Conservation (phyloP, 2,113 vertebrate genomes). For the Hystrix brachyura region DNA sequence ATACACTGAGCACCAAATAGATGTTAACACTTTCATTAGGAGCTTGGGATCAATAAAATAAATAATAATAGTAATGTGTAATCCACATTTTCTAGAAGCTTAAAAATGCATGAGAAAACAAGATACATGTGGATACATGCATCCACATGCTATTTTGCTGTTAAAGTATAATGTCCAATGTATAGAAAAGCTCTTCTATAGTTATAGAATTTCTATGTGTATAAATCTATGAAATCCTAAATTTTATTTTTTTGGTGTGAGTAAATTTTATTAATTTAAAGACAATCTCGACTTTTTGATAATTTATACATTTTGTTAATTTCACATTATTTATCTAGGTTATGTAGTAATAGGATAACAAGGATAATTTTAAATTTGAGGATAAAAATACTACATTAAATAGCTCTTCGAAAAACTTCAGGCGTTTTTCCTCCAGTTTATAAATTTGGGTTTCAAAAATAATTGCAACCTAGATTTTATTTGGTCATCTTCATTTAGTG, state of each 20-base stretch:
- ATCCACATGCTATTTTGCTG: background rate
- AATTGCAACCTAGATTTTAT: conserved; percentile 59
- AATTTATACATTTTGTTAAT: conserved; percentile 47
- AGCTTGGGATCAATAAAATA: background rate
- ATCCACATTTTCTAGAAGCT: background rate
- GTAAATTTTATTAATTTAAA: conserved; percentile 46
- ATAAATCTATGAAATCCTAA: background rate
- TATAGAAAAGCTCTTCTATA: background rate
- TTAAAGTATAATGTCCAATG: background rate
- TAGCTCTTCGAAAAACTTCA: background rate
- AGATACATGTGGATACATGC: background rate
- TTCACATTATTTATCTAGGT: background rate
- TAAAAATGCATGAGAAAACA: background rate
- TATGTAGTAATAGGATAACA: conserved; percentile 14
- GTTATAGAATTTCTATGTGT: background rate
- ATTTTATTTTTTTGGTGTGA: background rate
- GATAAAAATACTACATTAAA: conserved; percentile 27
- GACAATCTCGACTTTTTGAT: background rate
- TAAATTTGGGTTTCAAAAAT: conserved; percentile 46
- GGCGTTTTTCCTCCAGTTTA: conserved; percentile 41
- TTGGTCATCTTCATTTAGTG: conserved; percentile 23
- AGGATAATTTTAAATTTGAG: background rate
- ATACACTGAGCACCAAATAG: background rate
- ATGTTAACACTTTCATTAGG: background rate
- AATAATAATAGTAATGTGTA: background rate